Evolutionary conservation across 2,888 invertebrate genomes (phyloP).

Genomic region (Meghimatium bilineatum): DNA sequence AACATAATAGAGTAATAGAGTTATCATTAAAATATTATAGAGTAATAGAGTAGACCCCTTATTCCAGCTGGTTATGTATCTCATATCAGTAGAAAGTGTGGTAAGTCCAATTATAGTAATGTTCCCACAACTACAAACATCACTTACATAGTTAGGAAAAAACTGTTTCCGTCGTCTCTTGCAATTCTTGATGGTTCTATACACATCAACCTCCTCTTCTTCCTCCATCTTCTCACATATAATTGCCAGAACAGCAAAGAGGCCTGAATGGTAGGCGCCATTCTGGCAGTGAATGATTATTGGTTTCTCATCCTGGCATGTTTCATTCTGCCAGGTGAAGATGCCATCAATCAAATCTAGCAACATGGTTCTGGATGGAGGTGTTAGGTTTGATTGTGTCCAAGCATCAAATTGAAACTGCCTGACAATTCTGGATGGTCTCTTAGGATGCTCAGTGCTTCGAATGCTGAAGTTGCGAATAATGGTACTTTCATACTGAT

Average conservation of each 20-base stretch:
- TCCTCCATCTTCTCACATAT: constrained; percentile 69
- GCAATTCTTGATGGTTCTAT: constrained; percentile 74
- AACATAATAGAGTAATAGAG: too few species aligned
- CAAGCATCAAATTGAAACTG: constrained; percentile 75
- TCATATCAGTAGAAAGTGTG: too few species aligned
- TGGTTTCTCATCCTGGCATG: constrained; percentile 60
- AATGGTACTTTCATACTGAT: constrained; percentile 67
- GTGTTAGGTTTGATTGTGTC: constrained; percentile 68
- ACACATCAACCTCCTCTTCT: constrained; percentile 73
- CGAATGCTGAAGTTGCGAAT: constrained; percentile 66
- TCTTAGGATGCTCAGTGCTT: constrained; percentile 60
- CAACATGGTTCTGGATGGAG: constrained; percentile 71
- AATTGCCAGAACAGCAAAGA: constrained; percentile 69
- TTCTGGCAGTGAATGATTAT: constrained; percentile 64
- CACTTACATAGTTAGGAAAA: constrained; percentile 58
- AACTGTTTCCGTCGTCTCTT: constrained; percentile 71
- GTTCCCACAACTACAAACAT: neutral
- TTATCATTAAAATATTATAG: neutral
- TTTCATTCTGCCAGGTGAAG: constrained; percentile 65
- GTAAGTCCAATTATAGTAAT: too few species aligned
- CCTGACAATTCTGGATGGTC: constrained; percentile 59
- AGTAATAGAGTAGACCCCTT: too few species aligned
- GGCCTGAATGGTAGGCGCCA: constrained; percentile 74
- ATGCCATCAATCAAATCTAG: constrained; percentile 70
- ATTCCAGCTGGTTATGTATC: too few species aligned